Percentiles rank a stretch among this genome's conserved stretches.
Evolutionary conservation across 2,797 vertebrate genomes (phyloP).

Genomic region (Xiphorhynchus erythropygius): DNA sequence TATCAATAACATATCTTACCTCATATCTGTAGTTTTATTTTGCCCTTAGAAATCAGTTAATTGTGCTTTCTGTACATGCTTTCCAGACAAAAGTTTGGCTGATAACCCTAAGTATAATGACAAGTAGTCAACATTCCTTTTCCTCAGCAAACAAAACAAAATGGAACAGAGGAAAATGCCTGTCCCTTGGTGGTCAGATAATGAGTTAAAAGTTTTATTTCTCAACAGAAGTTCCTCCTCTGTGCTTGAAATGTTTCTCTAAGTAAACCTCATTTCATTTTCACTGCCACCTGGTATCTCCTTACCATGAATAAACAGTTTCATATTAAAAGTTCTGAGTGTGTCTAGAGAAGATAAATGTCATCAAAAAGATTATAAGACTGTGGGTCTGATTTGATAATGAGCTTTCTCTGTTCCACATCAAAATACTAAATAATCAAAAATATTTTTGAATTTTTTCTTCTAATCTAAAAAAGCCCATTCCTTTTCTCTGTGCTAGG

Average conservation of each 20-base stretch:
- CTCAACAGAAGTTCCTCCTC: background rate
- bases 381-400: background rate
- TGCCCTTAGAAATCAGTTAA: background rate
- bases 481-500: background rate
- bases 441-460: background rate
- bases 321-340: background rate
- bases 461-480: background rate
- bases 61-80: background rate
- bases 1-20: background rate
- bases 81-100: background rate
- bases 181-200: background rate
- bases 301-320: background rate
- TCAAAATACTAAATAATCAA: background rate
- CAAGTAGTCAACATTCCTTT: background rate
- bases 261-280: background rate
- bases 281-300: background rate
- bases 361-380: background rate
- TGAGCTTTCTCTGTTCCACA: background rate
- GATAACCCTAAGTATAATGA: background rate
- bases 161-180: background rate
- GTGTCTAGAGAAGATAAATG: background rate
- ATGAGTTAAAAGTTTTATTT: background rate
- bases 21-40: background rate
- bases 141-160: background rate
- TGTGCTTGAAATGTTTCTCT: background rate